Conservation (phyloP, 2,888 invertebrate species). For the Nemapogon koenigi region DNA sequence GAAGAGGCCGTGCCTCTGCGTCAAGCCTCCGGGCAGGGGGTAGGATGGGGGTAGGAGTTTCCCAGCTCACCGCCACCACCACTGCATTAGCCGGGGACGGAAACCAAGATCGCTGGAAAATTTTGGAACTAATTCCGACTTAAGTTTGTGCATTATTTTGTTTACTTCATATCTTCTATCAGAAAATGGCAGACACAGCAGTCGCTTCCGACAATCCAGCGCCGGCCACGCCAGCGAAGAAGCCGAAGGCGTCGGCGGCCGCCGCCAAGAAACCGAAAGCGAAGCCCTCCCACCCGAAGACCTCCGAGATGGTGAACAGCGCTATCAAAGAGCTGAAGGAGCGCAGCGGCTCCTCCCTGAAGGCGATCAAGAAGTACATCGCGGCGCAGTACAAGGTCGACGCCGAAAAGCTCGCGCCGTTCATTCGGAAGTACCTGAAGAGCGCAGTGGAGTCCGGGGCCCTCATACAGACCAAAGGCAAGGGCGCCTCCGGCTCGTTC, state of each 20-base stretch:
- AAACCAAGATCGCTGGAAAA: too few relatives aligned
- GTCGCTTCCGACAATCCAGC: constrained; percentile 23
- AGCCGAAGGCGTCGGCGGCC: constrained; percentile 18
- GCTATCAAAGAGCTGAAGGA: constrained; percentile 61
- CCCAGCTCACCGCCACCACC: too few relatives aligned
- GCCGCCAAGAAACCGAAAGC: constrained; percentile 24
- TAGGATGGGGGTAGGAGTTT: too few relatives aligned
- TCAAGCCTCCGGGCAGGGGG: too few relatives aligned
- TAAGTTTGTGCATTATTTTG: too few relatives aligned
- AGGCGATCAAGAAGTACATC: constrained; percentile 69
- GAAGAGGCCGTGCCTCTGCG: too few relatives aligned
- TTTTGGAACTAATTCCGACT: too few relatives aligned
- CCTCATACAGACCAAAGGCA: constrained; percentile 63
- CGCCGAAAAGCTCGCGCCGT: constrained; percentile 60
- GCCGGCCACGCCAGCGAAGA: constrained; percentile 18
- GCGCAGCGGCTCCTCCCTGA: constrained; percentile 64
- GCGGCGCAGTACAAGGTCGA: constrained; percentile 65
- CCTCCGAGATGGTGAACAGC: constrained; percentile 66
- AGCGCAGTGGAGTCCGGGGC: constrained; percentile 56
- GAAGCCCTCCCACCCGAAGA: too few relatives aligned
- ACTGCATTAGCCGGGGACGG: too few relatives aligned
- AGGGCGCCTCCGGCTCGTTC: constrained; percentile 53
- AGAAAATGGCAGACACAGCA: constrained; percentile 25
- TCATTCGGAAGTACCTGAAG: constrained; percentile 67
- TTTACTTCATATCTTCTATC: constrained; percentile 14